Percentiles rank a stretch among this genome's conserved stretches.
phyloP scores from a whole-genome alignment of 2,888 invertebrate species.

The Lochmaea capreae region DNA sequence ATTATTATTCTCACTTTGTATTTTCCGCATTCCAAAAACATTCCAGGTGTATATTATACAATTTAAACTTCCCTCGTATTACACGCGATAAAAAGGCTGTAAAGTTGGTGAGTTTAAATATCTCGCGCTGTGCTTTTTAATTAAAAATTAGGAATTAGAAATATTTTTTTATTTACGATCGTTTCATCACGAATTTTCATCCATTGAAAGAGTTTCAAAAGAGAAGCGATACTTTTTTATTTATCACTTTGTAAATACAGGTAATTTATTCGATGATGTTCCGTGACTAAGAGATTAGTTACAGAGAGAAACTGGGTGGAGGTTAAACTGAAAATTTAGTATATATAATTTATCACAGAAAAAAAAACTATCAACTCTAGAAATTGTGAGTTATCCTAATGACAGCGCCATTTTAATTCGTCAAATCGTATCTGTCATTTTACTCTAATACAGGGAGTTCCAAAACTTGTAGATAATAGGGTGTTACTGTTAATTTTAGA shows the following conservation, averaged over 20 bases:
- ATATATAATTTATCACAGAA: neutral
- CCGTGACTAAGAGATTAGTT: slow-evolving; percentile 16
- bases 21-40: neutral
- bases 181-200: slow-evolving; percentile 8
- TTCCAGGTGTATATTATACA: too few relatives aligned
- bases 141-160: slow-evolving; percentile 36
- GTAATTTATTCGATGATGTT: slow-evolving; percentile 30
- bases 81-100: slow-evolving; percentile 14
- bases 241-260: slow-evolving; percentile 30
- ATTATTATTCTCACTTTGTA: neutral
- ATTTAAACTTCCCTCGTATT: neutral
- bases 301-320: slow-evolving; percentile 4
- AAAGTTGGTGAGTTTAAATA: neutral
- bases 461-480: too few relatives aligned
- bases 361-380: neutral
- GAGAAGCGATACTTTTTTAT: slow-evolving; percentile 17
- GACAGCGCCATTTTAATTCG: too few relatives aligned
- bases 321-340: neutral
- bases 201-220: neutral
- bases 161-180: slow-evolving; percentile 12
- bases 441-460: too few relatives aligned
- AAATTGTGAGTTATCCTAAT: too few relatives aligned
- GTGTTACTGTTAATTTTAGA: too few relatives aligned
- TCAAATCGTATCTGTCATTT: too few relatives aligned
- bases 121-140: slow-evolving; percentile 33